Base-by-base conservation (phyloP, 2,113 vertebrate genomes). In the Pollachius pollachius region DNA sequence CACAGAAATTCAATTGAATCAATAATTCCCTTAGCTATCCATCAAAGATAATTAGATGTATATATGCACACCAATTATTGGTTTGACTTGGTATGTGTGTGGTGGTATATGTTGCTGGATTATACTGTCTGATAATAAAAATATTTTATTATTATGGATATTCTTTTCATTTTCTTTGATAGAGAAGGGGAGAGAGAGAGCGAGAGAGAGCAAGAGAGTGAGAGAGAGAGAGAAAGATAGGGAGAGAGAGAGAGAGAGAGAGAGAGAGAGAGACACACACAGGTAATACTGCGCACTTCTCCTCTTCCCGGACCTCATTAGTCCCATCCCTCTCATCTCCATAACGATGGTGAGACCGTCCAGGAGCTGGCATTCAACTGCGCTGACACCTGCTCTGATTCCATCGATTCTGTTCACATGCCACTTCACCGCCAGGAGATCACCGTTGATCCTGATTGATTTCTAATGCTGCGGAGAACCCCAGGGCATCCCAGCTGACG, bases 201-300 rank as follows among this genome's bases (percentile, higher is more conserved):
- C 1, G 30, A 30, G 30, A 30, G 73, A 17, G 78, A 62, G 52
- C 69, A 59, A 6, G 30, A 30, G 30, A 30, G 30, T 2, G 30
- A 48, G 41, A 9, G 41, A 48, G 41, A 48, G 41, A 13, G 7
- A 48, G 41, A 48, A 7, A 48, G 5, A 48, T 3, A 9, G 7
- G 11, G 41, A 48, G 41, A 48, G 4, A 9, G 41, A 48, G 41
- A 48, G 41, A 9, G 41, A 9, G 8, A 48, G 41, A 48, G 41
- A 7, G 41, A 34, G 30, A 34, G 30, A 7, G 30, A 34, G 30
- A 34, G 30, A 34, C 3, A 34, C 69, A 61, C 73, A 82, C 83
- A 88, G 84, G 85, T 82, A 71, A 71, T 59, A 34, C 78, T 64
- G 84, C 84, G 79, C 75, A 70, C 8, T 70, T 76, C 68, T 62